These are phyloP conservation scores for Coranthus polyacanthus DNA, from an alignment of 2,797 vertebrate species.

Conservation along the genomic window DNA sequence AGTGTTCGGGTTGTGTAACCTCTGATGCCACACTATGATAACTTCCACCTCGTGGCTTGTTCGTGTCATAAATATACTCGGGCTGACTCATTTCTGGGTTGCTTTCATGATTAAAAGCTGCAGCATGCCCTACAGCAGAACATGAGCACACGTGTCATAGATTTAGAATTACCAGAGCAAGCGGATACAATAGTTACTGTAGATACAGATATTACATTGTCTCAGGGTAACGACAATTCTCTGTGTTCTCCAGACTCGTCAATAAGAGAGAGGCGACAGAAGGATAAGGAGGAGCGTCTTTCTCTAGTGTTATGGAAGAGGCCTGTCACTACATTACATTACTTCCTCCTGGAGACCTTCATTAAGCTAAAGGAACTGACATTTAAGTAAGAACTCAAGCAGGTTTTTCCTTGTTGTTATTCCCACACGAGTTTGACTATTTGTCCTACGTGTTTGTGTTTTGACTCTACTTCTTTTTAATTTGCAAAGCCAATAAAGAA, in stretches of 20 bases:
- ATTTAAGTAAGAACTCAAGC: slow-evolving; percentile 88
- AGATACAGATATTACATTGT: not conserved
- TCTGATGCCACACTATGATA: slow-evolving; percentile 7
- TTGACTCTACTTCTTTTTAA: not conserved
- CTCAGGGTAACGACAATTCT: slow-evolving; percentile 12
- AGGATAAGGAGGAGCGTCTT: slow-evolving; percentile 92
- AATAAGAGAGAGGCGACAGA: slow-evolving; percentile 87
- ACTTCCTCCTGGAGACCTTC: slow-evolving; percentile 94
- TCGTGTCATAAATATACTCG: slow-evolving; percentile 23
- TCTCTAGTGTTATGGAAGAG: slow-evolving; percentile 95
- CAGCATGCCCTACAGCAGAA: not conserved
- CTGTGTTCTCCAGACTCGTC: slow-evolving; percentile 78
- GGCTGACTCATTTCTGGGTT: not conserved
- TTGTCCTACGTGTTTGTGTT: not conserved
- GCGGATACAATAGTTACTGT: slow-evolving; percentile 17
- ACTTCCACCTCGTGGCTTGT: not conserved
- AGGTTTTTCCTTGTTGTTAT: slow-evolving; percentile 19
- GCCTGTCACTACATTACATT: slow-evolving; percentile 93
- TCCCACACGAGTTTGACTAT: too few relatives aligned
- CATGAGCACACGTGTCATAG: slow-evolving; percentile 12
- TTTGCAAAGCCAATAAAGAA: not conserved
- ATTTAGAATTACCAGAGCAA: slow-evolving; percentile 15
- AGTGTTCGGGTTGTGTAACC: not conserved
- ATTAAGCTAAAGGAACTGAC: slow-evolving; percentile 96
- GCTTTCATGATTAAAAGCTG: slow-evolving; percentile 35